A percentile compares a stretch with the other conserved stretches of the same genome.
These are phyloP conservation scores for Lepidothrix coronata DNA, from an alignment of 2,113 vertebrate species.

Conservation along the genomic window DNA sequence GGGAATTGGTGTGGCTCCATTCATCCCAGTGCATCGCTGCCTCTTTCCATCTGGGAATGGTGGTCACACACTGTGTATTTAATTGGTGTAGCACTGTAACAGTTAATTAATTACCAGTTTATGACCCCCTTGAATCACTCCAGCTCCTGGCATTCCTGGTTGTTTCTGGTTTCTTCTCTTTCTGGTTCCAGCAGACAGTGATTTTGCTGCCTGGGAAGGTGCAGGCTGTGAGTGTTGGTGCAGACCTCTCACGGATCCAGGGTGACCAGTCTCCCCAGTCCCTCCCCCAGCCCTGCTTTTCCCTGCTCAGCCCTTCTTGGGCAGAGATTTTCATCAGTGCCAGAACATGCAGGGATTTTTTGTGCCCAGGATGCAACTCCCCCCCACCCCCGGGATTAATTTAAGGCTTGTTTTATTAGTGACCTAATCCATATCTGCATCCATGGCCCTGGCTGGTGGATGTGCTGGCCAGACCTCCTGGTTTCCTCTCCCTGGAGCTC, in stretches of 20 bases:
- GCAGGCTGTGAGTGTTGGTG: rapidly evolving
- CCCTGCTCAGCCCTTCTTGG: neutral
- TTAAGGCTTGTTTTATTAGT: neutral
- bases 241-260: neutral
- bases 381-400: neutral
- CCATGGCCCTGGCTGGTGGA: neutral
- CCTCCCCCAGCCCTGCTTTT: neutral
- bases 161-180: neutral
- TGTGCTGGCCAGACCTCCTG: neutral
- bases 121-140: neutral
- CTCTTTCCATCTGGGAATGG: neutral
- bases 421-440: neutral
- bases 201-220: neutral
- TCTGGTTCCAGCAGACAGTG: rapidly evolving
- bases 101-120: neutral
- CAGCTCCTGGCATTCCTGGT: neutral
- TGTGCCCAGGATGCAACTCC: neutral
- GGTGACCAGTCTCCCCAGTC: neutral
- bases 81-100: neutral
- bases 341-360: neutral
- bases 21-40: neutral
- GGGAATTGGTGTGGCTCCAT: neutral
- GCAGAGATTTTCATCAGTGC: neutral
- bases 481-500: neutral
- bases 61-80: rapidly evolving